Conservation (phyloP, 1,140 invertebrate species). For the Brachionus calyciflorus region DNA sequence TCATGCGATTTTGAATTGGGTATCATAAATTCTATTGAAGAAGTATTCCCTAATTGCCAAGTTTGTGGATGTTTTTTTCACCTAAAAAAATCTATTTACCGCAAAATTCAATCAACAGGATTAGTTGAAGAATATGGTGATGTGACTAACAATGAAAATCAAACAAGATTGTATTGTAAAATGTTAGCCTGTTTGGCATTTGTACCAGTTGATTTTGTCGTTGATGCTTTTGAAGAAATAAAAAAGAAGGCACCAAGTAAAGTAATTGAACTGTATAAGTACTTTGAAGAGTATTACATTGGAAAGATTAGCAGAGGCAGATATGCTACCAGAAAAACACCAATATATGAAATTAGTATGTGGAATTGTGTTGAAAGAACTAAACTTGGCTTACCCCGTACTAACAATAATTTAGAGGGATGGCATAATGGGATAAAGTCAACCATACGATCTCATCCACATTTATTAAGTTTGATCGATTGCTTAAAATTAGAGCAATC, state of each 20-base stretch:
- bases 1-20: background rate
- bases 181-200: background rate
- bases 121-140: background rate
- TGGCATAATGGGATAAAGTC: constrained; percentile 3
- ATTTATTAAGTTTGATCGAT: constrained; percentile 15
- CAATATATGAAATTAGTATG: background rate
- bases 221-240: background rate
- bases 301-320: background rate
- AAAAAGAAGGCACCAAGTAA: no score
- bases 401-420: background rate
- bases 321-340: background rate
- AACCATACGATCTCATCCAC: background rate
- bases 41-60: background rate
- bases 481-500: background rate
- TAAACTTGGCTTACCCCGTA: constrained; percentile 1
- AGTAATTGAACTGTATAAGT: background rate
- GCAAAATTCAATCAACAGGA: background rate
- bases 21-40: background rate
- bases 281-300: constrained; percentile 22
- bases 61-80: no score
- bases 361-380: constrained; percentile 18
- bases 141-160: background rate
- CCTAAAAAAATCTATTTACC: background rate
- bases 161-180: background rate
- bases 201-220: background rate